A percentile compares a stretch with the other conserved stretches of the same genome.
These are phyloP conservation scores for Lucilia sericata DNA, from an alignment of 1,140 invertebrate species.

Conservation along the genomic window DNA sequence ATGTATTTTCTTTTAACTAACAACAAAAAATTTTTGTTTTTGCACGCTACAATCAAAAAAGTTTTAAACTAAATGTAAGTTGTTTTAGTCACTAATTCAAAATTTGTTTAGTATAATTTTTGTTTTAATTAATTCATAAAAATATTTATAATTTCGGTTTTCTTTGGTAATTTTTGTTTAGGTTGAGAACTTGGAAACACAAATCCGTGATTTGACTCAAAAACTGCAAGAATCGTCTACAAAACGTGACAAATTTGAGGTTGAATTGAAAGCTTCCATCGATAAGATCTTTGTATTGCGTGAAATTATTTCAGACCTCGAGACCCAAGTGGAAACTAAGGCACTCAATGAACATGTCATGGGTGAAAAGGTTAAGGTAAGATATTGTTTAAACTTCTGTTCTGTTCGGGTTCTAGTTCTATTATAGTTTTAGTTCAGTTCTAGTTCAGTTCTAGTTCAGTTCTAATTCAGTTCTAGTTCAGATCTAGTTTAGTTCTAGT, in stretches of 20 bases:
- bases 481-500: too few species aligned
- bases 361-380: slow-evolving; percentile 59
- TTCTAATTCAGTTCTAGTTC: too few species aligned
- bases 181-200: slow-evolving; percentile 72
- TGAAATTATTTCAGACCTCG: slow-evolving; percentile 81
- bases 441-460: too few species aligned
- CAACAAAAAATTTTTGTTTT: slow-evolving; percentile 23
- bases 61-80: slow-evolving; percentile 42
- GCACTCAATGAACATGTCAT: slow-evolving; percentile 64
- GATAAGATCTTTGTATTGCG: slow-evolving; percentile 79
- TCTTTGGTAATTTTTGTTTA: background rate
- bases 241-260: slow-evolving; percentile 73
- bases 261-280: slow-evolving; percentile 76
- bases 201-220: slow-evolving; percentile 76
- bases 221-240: slow-evolving; percentile 73
- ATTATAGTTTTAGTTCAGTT: too few species aligned
- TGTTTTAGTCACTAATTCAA: background rate
- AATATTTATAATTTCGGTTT: background rate
- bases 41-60: slow-evolving; percentile 38
- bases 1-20: background rate
- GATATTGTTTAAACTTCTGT: background rate
- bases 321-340: slow-evolving; percentile 78
- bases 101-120: background rate
- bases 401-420: too few species aligned
- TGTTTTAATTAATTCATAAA: background rate